phyloP scores from a whole-genome alignment of 2,113 vertebrate species.

The Boulengerochromis microlepis region DNA sequence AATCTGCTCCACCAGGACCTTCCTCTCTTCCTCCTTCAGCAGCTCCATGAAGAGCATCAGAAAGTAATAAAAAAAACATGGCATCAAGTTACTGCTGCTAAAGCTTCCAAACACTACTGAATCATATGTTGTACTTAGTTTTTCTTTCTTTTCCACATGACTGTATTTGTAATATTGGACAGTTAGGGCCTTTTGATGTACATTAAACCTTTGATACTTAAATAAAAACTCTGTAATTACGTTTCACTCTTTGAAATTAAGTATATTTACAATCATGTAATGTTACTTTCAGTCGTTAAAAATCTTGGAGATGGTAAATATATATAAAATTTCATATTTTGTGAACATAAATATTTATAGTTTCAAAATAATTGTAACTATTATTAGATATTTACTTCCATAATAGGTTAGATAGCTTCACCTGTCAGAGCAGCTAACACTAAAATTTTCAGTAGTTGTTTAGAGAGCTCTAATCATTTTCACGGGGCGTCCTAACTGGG shows the following conservation, averaged over 20 bases:
- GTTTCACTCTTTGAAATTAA: neutral
- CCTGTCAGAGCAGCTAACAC: neutral
- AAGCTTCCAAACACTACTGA: accelerated
- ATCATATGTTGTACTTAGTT: neutral
- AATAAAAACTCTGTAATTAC: neutral
- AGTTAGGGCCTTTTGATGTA: neutral
- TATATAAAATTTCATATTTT: neutral
- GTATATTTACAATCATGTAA: neutral
- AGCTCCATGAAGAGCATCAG: neutral
- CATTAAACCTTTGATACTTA: neutral
- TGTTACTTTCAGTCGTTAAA: neutral
- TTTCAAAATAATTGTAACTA: neutral
- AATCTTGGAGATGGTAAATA: neutral
- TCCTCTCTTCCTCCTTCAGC: accelerated
- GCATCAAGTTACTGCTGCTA: neutral
- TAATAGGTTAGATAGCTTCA: neutral
- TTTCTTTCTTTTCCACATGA: neutral
- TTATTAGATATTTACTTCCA: neutral
- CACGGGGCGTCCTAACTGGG: neutral
- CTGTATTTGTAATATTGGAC: neutral
- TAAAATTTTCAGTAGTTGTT: neutral
- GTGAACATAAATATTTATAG: neutral
- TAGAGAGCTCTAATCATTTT: accelerated
- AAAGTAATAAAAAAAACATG: neutral
- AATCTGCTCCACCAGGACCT: neutral